Conservation (phyloP, 2,797 vertebrate species). For the Monodelphis domestica region DNA sequence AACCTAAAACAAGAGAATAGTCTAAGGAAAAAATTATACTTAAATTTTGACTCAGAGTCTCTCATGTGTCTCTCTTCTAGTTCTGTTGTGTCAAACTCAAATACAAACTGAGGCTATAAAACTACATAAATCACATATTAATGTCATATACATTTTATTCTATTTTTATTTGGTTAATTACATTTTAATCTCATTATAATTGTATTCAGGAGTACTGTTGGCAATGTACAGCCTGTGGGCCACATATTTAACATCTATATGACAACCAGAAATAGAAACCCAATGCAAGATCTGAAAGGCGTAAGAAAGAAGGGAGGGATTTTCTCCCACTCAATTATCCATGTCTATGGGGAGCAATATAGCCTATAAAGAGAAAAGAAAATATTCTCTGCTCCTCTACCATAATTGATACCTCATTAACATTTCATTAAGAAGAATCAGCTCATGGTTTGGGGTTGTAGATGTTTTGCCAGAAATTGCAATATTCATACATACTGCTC, state of each 20-base stretch:
- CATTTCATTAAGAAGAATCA: constrained; percentile 39
- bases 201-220: not conserved
- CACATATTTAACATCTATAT: not conserved
- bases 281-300: not conserved
- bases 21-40: no score
- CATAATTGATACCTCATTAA: constrained; percentile 22
- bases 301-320: not conserved
- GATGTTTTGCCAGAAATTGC: constrained; percentile 49
- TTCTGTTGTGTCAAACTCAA: not conserved
- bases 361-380: not conserved
- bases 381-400: not conserved
- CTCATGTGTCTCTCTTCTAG: not conserved
- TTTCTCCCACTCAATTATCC: not conserved
- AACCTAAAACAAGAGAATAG: no score
- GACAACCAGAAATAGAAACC: not conserved
- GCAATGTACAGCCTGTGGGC: not conserved
- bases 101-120: not conserved
- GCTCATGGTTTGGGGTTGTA: constrained; percentile 20
- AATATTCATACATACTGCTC: constrained; percentile 45
- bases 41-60: not conserved
- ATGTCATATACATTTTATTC: not conserved
- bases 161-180: not conserved
- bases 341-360: not conserved
- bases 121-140: not conserved
- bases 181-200: not conserved